phyloP scores from a whole-genome alignment of 2,797 vertebrate species.

The Acridotheres tristis region DNA sequence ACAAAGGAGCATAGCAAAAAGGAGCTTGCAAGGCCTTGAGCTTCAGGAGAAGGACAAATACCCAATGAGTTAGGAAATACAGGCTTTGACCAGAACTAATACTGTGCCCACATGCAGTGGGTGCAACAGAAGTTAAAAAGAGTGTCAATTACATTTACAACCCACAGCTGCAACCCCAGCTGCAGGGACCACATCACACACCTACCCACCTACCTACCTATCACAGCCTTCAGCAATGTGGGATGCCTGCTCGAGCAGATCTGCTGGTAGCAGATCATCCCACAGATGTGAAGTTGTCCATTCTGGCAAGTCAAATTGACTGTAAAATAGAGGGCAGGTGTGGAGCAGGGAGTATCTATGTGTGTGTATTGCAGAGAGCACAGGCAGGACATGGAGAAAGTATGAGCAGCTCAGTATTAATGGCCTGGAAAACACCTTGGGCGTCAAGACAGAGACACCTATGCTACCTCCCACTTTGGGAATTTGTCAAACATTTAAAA shows the following conservation, averaged over 20 bases:
- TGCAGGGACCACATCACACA: background rate
- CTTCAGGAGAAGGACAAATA: background rate
- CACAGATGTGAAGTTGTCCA: background rate
- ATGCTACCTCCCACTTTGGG: background rate
- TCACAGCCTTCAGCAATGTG: background rate
- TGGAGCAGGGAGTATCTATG: background rate
- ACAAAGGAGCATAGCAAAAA: background rate
- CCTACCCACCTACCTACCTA: background rate
- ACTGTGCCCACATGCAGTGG: background rate
- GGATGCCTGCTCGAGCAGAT: background rate
- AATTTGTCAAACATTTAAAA: background rate
- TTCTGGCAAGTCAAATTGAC: background rate
- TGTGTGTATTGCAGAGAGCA: background rate
- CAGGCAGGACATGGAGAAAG: background rate
- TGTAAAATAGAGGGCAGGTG: background rate
- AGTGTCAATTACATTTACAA: background rate
- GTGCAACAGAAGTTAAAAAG: background rate
- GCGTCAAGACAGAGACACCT: background rate
- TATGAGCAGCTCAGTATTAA: background rate
- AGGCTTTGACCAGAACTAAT: background rate
- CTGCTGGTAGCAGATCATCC: background rate
- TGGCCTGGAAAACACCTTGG: background rate
- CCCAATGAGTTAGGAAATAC: background rate
- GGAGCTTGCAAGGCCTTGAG: background rate
- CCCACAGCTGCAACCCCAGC: background rate